Evolutionary conservation across 2,797 vertebrate species (phyloP), one percentile per base, ranked within the genome.

Genomic region (Thaleichthys pacificus): DNA sequence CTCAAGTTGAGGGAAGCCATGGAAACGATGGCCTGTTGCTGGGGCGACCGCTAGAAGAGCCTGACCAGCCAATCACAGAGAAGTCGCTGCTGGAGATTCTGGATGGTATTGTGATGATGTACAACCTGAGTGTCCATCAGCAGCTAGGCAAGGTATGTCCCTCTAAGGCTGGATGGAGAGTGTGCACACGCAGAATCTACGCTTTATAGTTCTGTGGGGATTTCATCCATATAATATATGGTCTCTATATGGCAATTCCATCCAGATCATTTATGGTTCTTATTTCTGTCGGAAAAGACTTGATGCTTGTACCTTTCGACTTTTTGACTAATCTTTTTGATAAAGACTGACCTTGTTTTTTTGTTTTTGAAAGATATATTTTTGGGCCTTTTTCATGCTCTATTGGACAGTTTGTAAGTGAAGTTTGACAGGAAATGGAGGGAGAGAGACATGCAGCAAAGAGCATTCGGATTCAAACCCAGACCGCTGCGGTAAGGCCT

Each of bases 91-190:
- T 99, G 89, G 97, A 99, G 87, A 92, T 99, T 28, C 86, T 98
- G 32, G 97, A 99, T 11, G 97, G 97, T 0, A 93, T 96, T 17
- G 89, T 98, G 91, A 98, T 99, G 96, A 98, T 99, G 96, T 99
- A 99, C 85, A 97, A 96, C 84, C 92, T 99, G 82, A 98, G 97
- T 3, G 97, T 98, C 6, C 97, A 99, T 85, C 97, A 99, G 90
- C 97, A 99, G 85, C 94, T 99, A 79, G 97, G 97, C 38, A 99
- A 99, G 96, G 97, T 98, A 68, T 79, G 81, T 64, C 32, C 15
- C 9, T 47, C 42, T 8, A 8, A 14, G 32, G 63, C n/a, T 3
- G 51, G 30, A 32, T 30, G 17, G 54, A 61, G 17, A 22, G 26
- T 21, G 26, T 21, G 28, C 2, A 28, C 12, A 22, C 30, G 57